Percentiles rank a stretch among this genome's conserved stretches.
Evolutionary conservation across 2,113 vertebrate species (phyloP).

Genomic region (Morone saxatilis): DNA sequence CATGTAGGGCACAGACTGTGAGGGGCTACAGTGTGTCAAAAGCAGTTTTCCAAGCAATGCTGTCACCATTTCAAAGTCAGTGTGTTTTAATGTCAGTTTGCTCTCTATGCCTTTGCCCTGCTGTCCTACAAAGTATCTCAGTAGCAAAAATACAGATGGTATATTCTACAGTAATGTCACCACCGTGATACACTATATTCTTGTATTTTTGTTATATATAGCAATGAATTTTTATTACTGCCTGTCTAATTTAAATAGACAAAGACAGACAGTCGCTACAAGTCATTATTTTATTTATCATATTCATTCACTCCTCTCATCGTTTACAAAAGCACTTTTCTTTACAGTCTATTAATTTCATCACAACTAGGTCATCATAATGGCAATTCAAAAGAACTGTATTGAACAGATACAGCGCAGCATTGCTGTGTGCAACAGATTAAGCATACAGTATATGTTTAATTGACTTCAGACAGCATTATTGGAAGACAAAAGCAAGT

Average conservation of each 20-base stretch:
- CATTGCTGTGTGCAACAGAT: background rate
- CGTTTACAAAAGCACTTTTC: background rate
- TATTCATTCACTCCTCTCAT: background rate
- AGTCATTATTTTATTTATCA: background rate
- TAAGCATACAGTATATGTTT: background rate
- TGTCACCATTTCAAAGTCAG: background rate
- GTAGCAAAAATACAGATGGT: constrained; percentile 1
- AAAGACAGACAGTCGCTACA: background rate
- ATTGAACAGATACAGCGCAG: background rate
- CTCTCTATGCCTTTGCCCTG: background rate
- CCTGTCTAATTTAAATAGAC: background rate
- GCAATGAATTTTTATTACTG: background rate
- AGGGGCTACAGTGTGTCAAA: constrained; percentile 6
- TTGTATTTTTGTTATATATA: background rate
- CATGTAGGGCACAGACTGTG: background rate
- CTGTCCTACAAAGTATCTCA: background rate
- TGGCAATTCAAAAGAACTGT: background rate
- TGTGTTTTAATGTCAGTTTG: background rate
- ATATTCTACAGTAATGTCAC: background rate
- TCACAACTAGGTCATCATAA: background rate
- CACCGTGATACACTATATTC: background rate
- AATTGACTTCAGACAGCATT: background rate
- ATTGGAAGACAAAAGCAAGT: background rate
- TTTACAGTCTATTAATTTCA: background rate
- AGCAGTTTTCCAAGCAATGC: constrained; percentile 9